phyloP scores from a whole-genome alignment of 2,888 invertebrate species.

The Sinohyriopsis cumingii region DNA sequence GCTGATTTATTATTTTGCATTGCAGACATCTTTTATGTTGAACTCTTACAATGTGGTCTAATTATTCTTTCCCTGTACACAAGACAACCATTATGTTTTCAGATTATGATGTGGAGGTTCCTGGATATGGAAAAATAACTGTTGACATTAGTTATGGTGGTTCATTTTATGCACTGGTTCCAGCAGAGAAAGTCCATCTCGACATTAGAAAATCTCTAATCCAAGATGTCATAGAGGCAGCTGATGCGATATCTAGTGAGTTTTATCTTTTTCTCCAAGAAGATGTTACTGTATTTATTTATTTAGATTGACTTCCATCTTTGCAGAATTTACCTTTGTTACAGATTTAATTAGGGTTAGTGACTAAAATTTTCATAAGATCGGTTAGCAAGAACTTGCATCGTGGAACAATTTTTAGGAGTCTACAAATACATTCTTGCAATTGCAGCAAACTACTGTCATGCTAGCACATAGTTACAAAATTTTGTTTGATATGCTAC shows the following conservation, averaged over 20 bases:
- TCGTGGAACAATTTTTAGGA: too few species aligned
- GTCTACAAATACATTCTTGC: too few species aligned
- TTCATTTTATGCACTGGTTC: slow-evolving; percentile 70
- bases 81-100: slow-evolving; percentile 6
- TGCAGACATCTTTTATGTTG: too few species aligned
- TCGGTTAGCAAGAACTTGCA: too few species aligned
- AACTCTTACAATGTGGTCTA: too few species aligned
- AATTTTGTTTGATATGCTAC: too few species aligned
- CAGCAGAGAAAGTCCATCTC: slow-evolving; percentile 53
- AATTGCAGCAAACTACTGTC: too few species aligned
- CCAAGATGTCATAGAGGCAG: slow-evolving; percentile 45
- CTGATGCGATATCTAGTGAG: slow-evolving; percentile 12
- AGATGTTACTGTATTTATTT: background rate
- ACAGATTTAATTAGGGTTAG: background rate
- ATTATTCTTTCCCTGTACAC: too few species aligned
- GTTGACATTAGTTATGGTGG: slow-evolving; percentile 71
- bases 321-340: background rate
- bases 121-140: slow-evolving; percentile 42
- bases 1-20: too few species aligned
- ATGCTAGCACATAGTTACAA: too few species aligned
- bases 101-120: slow-evolving; percentile 50
- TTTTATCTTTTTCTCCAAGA: background rate
- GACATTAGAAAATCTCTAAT: slow-evolving; percentile 44
- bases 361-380: too few species aligned
- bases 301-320: background rate